phyloP scores from a whole-genome alignment of 2,888 invertebrate species.

The Sinopyrophorus schimmeli region DNA sequence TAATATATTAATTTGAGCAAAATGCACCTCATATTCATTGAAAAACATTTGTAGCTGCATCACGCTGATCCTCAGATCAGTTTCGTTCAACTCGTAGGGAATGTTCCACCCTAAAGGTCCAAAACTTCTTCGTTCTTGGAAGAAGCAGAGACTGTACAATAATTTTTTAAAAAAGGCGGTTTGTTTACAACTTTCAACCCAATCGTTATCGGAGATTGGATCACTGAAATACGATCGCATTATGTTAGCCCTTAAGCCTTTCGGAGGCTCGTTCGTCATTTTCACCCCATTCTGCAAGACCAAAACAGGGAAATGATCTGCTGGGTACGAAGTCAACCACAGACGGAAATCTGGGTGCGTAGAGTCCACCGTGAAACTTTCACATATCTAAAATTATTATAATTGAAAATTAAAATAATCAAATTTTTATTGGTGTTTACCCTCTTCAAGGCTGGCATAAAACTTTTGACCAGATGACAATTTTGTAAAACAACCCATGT shows the following conservation, averaged over 20 bases:
- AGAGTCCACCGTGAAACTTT: slow-evolving; percentile 75
- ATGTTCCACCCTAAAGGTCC: slow-evolving; percentile 96
- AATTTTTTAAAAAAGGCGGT: slow-evolving; percentile 78
- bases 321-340: slow-evolving; percentile 94
- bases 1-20: neutral
- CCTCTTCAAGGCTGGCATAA: slow-evolving; percentile 90
- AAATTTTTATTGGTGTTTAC: no score
- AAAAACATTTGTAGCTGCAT: slow-evolving; percentile 87
- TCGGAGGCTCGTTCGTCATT: slow-evolving; percentile 96
- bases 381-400: slow-evolving; percentile 84
- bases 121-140: slow-evolving; percentile 90
- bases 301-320: slow-evolving; percentile 87
- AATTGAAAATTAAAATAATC: slow-evolving; percentile 13
- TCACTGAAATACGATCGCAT: slow-evolving; percentile 82
- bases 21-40: slow-evolving; percentile 71
- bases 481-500: slow-evolving; percentile 95
- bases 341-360: slow-evolving; percentile 90
- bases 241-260: slow-evolving; percentile 84
- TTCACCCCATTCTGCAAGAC: slow-evolving; percentile 93
- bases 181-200: slow-evolving; percentile 84
- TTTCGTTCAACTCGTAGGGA: slow-evolving; percentile 94
- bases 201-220: slow-evolving; percentile 84
- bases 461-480: slow-evolving; percentile 93
- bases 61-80: slow-evolving; percentile 87
- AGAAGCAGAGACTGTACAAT: slow-evolving; percentile 87